Evolutionary conservation across 2,797 vertebrate species (phyloP).

Genomic region (Poecilia picta): DNA sequence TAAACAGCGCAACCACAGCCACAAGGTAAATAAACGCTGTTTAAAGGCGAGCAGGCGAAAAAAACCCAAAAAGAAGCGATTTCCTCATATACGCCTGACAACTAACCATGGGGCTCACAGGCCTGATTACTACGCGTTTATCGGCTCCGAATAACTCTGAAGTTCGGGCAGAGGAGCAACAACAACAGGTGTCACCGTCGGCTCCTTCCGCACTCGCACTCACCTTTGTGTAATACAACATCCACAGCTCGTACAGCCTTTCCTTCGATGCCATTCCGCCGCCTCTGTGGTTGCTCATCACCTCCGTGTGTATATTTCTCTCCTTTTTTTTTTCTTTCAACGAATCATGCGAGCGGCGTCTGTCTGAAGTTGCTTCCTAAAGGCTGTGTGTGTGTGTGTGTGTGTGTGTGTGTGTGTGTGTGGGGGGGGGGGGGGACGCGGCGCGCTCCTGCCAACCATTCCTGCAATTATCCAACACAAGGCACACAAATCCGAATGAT

Average conservation of each 20-base stretch:
- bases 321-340: constrained; percentile 25
- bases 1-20: background rate
- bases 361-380: constrained; percentile 61
- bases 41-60: constrained; percentile 4
- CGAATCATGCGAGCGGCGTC: constrained; percentile 36
- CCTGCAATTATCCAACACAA: constrained; percentile 43
- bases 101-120: background rate
- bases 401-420: too few species aligned
- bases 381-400: too few species aligned
- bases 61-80: constrained; percentile 25
- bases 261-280: constrained; percentile 90
- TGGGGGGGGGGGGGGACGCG: constrained; percentile 50
- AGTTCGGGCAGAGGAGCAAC: constrained; percentile 61
- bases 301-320: constrained; percentile 10
- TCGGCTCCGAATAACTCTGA: constrained; percentile 4
- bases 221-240: constrained; percentile 94
- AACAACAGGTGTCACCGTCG: constrained; percentile 81
- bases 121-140: background rate
- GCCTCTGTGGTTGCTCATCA: constrained; percentile 63
- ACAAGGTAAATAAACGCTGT: constrained; percentile 40
- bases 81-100: constrained; percentile 40
- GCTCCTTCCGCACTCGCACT: constrained; percentile 74
- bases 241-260: constrained; percentile 92
- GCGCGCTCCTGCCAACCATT: constrained; percentile 66
- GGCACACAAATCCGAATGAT: constrained; percentile 15